Conservation (phyloP, 2,888 invertebrate genomes). For the Dromius quadrimaculatus region DNA sequence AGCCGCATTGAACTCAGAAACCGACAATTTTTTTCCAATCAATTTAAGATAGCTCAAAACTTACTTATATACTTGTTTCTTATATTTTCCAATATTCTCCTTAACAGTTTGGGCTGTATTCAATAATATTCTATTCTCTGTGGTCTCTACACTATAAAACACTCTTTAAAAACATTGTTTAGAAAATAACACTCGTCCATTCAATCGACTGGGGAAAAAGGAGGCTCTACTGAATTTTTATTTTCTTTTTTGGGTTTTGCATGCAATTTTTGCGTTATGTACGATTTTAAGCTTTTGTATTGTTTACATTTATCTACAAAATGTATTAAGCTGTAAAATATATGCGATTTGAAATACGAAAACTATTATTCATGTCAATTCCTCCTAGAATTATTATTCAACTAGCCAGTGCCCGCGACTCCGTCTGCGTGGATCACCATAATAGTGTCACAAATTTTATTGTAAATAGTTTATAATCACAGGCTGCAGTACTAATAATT, state of each 20-base stretch:
- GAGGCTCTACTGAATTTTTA: too few species aligned
- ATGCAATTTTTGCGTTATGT: slow-evolving; percentile 1
- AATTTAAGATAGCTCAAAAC: too few species aligned
- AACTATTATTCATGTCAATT: neutral
- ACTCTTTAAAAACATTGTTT: neutral
- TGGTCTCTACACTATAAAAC: neutral
- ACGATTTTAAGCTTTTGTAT: slow-evolving; percentile 9
- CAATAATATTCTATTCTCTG: slow-evolving; percentile 1
- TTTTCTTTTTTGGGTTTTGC: neutral
- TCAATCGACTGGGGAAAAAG: too few species aligned
- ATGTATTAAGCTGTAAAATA: slow-evolving; percentile 1
- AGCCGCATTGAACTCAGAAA: too few species aligned
- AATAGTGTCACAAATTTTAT: too few species aligned
- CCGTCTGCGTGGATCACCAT: too few species aligned
- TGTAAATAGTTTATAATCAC: too few species aligned
- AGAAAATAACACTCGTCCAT: too few species aligned
- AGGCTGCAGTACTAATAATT: too few species aligned
- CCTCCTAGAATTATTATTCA: neutral
- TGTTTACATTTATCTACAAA: neutral
- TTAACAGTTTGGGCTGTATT: neutral
- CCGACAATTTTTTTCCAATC: too few species aligned
- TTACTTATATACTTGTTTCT: neutral
- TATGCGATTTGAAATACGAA: neutral
- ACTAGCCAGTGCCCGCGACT: neutral
- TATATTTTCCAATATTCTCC: slow-evolving; percentile 1